Evolutionary conservation across 1,140 invertebrate genomes (phyloP).

Genomic region (Lordiphosa collinella): DNA sequence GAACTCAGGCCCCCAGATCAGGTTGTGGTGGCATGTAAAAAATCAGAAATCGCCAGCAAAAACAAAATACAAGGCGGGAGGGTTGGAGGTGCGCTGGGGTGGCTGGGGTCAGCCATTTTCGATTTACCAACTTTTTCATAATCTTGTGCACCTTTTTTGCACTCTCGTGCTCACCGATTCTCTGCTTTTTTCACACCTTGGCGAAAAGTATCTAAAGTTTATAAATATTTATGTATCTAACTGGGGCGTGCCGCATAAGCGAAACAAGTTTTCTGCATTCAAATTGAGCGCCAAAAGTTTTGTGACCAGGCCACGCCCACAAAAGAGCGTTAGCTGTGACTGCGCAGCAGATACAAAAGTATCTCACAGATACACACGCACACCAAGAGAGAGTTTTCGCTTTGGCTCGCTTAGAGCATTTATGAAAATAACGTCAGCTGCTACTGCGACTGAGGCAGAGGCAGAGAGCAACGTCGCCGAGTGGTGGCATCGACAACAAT

Average conservation of each 20-base stretch:
- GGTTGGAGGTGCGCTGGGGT: background rate
- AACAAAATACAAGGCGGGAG: constrained; percentile 50
- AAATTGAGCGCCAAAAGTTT: constrained; percentile 60
- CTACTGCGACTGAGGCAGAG: background rate
- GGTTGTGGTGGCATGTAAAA: constrained; percentile 62
- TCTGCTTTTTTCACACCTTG: constrained; percentile 65
- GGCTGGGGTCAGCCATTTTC: constrained; percentile 10
- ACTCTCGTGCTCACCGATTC: background rate
- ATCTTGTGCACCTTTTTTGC: constrained; percentile 54
- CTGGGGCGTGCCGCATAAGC: constrained; percentile 69
- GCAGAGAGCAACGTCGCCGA: background rate
- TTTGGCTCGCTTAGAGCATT: constrained; percentile 44
- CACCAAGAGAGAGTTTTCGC: constrained; percentile 10
- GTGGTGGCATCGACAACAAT: constrained; percentile 32
- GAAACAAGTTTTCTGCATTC: constrained; percentile 50
- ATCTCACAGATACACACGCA: constrained; percentile 41
- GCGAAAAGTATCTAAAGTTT: constrained; percentile 70
- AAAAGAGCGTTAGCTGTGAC: constrained; percentile 28
- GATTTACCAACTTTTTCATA: constrained; percentile 65
- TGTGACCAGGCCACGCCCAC: constrained; percentile 59
- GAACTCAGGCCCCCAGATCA: constrained; percentile 10
- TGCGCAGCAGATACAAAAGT: constrained; percentile 48
- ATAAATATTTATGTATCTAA: constrained; percentile 79
- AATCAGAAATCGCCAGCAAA: constrained; percentile 57
- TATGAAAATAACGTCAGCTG: constrained; percentile 39